Evolutionary conservation across 2,113 vertebrate species (phyloP).

Genomic region (human): GRCh38 chr15:57337001-57337500

Average conservation of each 20-base stretch:
- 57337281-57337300: neutral
- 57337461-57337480: neutral
- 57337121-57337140: too few species aligned
- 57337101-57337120: neutral
- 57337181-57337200: neutral
- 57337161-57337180: neutral
- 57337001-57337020: neutral
- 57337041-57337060: neutral
- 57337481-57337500: fast-evolving
- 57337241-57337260: too few species aligned
- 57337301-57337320: too few species aligned
- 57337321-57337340: too few species aligned
- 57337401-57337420: neutral
- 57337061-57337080: neutral
- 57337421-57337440: neutral
- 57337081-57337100: neutral
- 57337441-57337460: neutral
- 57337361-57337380: neutral
- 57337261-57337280: neutral
- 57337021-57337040: neutral
- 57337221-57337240: neutral
- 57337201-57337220: fast-evolving
- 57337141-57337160: neutral
- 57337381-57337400: neutral
- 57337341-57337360: neutral